These are phyloP conservation scores for Regulus satrapa DNA, from an alignment of 2,113 vertebrate genomes.

Conservation along the genomic window DNA sequence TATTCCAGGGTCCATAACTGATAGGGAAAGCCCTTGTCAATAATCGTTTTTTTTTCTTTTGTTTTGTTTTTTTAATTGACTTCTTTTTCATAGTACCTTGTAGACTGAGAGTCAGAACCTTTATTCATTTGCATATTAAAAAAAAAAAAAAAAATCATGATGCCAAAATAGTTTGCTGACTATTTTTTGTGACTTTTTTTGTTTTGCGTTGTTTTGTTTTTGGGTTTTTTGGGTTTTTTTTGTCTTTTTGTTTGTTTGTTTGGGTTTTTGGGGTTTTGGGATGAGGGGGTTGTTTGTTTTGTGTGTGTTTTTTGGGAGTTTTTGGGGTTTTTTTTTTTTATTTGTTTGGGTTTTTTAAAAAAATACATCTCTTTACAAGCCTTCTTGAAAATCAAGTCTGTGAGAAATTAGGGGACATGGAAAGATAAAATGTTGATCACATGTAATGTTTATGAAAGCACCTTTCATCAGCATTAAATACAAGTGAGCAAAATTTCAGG, in stretches of 20 bases:
- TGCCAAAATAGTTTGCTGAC: neutral
- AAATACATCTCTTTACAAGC: fast-evolving
- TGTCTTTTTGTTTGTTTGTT: neutral
- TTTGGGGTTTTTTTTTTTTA: neutral
- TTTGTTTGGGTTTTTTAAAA: neutral
- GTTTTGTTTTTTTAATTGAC: neutral
- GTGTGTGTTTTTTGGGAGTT: neutral
- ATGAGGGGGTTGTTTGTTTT: no score
- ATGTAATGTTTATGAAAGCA: neutral
- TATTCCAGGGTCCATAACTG: neutral
- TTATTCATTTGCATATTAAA: neutral
- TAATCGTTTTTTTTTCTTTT: neutral
- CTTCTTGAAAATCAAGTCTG: neutral
- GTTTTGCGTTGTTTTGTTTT: no score
- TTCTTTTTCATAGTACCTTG: neutral
- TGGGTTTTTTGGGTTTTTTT: neutral
- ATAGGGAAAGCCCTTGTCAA: neutral
- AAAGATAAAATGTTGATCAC: neutral
- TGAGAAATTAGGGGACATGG: neutral
- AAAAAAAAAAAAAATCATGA: neutral
- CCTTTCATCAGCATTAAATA: neutral
- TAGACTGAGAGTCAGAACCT: neutral
- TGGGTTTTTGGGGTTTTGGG: no score
- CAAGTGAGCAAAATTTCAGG: neutral
- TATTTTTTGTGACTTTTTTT: no score